phyloP scores from a whole-genome alignment of 2,797 vertebrate genomes.

The Myotis pilosus region DNA sequence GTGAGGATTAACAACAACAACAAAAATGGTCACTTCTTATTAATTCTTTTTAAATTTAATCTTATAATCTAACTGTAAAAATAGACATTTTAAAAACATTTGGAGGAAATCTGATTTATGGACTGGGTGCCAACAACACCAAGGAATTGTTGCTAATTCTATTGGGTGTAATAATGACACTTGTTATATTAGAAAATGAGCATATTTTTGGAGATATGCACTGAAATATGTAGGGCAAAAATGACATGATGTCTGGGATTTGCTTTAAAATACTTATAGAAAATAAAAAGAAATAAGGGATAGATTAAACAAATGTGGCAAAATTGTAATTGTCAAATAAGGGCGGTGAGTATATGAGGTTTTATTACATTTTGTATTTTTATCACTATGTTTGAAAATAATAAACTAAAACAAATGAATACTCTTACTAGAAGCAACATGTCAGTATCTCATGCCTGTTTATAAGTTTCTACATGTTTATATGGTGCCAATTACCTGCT shows the following conservation, averaged over 20 bases:
- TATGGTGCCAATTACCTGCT: background rate
- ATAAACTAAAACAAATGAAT: background rate
- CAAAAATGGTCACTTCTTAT: background rate
- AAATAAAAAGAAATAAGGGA: background rate
- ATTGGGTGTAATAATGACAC: background rate
- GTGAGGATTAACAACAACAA: no score
- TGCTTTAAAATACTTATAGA: background rate
- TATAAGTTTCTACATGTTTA: background rate
- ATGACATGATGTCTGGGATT: background rate
- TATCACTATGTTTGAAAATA: background rate
- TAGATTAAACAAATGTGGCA: background rate
- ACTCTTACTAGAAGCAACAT: background rate
- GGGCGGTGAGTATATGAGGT: background rate
- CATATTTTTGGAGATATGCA: background rate
- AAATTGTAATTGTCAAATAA: background rate
- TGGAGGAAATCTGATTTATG: background rate
- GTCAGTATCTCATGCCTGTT: background rate
- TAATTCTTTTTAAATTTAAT: conserved; percentile 2
- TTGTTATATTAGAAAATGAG: background rate
- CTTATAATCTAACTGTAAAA: conserved; percentile 19
- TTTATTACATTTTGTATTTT: background rate
- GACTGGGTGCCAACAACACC: background rate
- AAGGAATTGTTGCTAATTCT: background rate
- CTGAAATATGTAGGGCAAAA: background rate
- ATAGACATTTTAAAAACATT: background rate